Base-by-base conservation (phyloP, 2,888 invertebrate species). In the Callimorpha dominula region DNA sequence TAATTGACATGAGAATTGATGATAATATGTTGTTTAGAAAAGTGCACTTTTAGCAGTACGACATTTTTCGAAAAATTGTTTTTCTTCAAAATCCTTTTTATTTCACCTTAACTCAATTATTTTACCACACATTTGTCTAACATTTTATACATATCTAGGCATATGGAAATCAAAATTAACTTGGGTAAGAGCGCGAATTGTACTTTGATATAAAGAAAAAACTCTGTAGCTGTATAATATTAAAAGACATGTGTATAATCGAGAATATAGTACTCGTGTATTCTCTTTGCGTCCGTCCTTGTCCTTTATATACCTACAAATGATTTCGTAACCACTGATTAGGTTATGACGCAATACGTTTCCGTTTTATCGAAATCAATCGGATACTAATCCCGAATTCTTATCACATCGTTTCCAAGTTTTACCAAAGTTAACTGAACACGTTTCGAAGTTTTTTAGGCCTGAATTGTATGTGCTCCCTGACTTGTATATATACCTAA, bases 341-440 rank as follows among this genome's bases (percentile, higher is more conserved):
- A 70, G 72, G n/a, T 84, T 67, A 76, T 75, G 70, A 71, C 74
- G 73, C 64, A 62, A 72, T 79, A 74, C 68, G 71, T 79, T 60
- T 70, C 20, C 73, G 67, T 77, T 75, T 71, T 78, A 65, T 71
- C 71, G 31, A 62, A 78, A 79, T 78, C 82, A 80, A 84, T 84
- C 73, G 72, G 46, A 50, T 74, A 74, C 76, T 82, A 79, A 84
- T 84, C 68, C 73, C 14, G 74, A 75, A 84, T 78, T 84, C 82
- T 60, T 70, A 66, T 76, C 77, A 68, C 75, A 76, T 76, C 72
- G 73, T 68, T 66, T 62, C 65, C 70, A 65, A 74, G 80, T 46
- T 76, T 70, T 50, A 40, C 62, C 64, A 57, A 76, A 82, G 62
- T 84, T 84, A 74, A 50, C 68, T 65, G 60, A 71, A 79, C 76